Percentiles rank a stretch among this genome's conserved stretches.
Evolutionary conservation across 2,113 vertebrate species (phyloP).

Genomic region (Hirundichthys speculiger): DNA sequence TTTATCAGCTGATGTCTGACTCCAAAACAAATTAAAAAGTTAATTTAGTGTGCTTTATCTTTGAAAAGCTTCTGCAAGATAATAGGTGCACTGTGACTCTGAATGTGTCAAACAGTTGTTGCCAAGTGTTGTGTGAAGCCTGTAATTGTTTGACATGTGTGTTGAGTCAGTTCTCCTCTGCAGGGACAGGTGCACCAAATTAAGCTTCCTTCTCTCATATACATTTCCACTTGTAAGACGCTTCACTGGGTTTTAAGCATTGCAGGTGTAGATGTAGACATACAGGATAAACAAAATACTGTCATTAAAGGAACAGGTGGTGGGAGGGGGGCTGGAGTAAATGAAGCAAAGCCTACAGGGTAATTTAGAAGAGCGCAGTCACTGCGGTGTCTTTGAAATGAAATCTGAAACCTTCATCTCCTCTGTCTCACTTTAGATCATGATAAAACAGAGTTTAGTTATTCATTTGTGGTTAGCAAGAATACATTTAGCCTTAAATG

Average conservation of each 20-base stretch:
- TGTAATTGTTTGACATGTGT: constrained; percentile 58
- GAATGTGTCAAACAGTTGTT: constrained; percentile 17
- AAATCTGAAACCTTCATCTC: background rate
- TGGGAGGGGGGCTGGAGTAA: background rate
- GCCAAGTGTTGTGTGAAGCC: constrained; percentile 36
- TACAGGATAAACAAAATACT: background rate
- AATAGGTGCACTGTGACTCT: constrained; percentile 2
- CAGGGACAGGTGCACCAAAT: constrained; percentile 51
- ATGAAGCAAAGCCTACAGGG: background rate
- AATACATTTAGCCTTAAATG: background rate
- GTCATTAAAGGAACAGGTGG: constrained; percentile 22
- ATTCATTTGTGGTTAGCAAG: background rate
- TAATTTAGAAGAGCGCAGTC: background rate
- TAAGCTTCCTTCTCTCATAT: constrained; percentile 54
- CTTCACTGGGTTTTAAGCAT: constrained; percentile 23
- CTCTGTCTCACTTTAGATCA: too few relatives aligned
- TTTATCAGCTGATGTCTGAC: constrained; percentile 46
- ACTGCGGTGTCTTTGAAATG: background rate
- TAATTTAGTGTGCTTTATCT: constrained; percentile 44
- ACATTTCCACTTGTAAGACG: constrained; percentile 39
- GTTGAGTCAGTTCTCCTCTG: constrained; percentile 37
- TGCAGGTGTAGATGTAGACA: constrained; percentile 10
- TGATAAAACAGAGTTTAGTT: too few relatives aligned
- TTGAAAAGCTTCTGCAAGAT: constrained; percentile 17
- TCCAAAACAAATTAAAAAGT: constrained; percentile 55